Evolutionary conservation across 2,113 vertebrate genomes (phyloP), one percentile per base, ranked within the genome.

Genomic region (Myodes glareolus): DNA sequence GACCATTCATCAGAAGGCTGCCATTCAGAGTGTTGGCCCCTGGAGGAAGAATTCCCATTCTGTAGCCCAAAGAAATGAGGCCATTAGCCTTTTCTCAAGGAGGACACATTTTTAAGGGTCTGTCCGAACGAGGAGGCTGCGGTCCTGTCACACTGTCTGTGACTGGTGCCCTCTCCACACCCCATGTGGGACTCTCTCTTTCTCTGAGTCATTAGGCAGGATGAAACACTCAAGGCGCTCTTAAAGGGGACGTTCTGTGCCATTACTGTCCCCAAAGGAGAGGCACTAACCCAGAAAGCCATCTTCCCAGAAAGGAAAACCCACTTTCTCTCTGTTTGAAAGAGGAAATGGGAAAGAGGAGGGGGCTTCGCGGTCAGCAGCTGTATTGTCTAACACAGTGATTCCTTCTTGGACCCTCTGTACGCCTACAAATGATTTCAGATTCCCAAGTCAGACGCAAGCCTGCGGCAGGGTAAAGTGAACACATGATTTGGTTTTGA

Each of bases 1-100:
- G n/a, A 63, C 23, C 55, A 42, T 80, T 75, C 0, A 86, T 92
- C 63, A 88, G n/a, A 21, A 94, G 3, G 17, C 52, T 85, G 92
- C 84, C 39, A 81, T 70, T 95, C 90, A 67, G 52, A 45, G 11
- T 80, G 81, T 65, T 45, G 55, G 63, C 58, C 36, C 80, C 72
- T 88, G 52, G 68, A 96, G 80, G 42, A 96, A 80, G 67, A 85
- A 91, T 91, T 95, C 72, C 65, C 87, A 29, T 50, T 81, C 81
- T 65, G 50, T 19, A 50, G 81, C 94, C 91, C 76, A 27, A 84
- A 88, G 84, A 88, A 96, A 94, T 86, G 36, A 91, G 63, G 50
- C 29, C 76, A 81, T 80, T 97, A 88, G 42, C 81, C 45, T 94
- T 95, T 85, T 45, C 84, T 88, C 68, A n/a, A 19, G 76, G 25